Percentiles rank a stretch among this genome's conserved stretches.
phyloP scores from a whole-genome alignment of 1,140 invertebrate species.

The Oncopeltus fasciatus region DNA sequence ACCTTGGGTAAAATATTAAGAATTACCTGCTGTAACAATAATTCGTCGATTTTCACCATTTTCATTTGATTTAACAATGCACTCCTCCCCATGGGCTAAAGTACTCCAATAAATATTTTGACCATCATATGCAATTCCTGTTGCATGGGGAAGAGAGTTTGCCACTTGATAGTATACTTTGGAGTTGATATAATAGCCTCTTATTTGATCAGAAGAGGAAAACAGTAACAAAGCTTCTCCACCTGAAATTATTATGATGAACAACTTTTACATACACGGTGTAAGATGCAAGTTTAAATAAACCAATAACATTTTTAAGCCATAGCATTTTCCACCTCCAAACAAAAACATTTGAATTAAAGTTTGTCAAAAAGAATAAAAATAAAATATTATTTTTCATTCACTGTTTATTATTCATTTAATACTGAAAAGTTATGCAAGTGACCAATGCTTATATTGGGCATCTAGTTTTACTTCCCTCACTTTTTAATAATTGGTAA shows the following conservation, averaged over 20 bases:
- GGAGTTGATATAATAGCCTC: conserved; percentile 34
- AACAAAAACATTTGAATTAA: no score
- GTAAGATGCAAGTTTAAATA: no score
- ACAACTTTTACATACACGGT: background rate
- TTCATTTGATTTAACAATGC: conserved; percentile 41
- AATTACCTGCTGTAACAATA: conserved; percentile 33
- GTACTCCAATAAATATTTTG: conserved; percentile 60
- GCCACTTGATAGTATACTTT: conserved; percentile 33
- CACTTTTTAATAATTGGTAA: no score
- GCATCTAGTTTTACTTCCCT: no score
- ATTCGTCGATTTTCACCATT: conserved; percentile 41
- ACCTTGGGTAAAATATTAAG: no score
- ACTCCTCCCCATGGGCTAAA: conserved; percentile 44
- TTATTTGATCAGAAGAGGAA: conserved; percentile 37
- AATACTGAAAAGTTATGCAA: no score
- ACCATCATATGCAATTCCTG: conserved; percentile 51
- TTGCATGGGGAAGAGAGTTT: conserved; percentile 38
- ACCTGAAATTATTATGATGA: conserved; percentile 7
- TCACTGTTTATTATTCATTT: no score
- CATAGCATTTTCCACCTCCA: no score
- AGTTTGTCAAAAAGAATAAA: no score
- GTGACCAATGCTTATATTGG: no score
- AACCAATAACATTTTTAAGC: no score
- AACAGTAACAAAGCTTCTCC: conserved; percentile 45
- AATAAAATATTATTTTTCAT: no score